Conservation (phyloP, 1,140 invertebrate genomes). For the Phortica variegata region DNA sequence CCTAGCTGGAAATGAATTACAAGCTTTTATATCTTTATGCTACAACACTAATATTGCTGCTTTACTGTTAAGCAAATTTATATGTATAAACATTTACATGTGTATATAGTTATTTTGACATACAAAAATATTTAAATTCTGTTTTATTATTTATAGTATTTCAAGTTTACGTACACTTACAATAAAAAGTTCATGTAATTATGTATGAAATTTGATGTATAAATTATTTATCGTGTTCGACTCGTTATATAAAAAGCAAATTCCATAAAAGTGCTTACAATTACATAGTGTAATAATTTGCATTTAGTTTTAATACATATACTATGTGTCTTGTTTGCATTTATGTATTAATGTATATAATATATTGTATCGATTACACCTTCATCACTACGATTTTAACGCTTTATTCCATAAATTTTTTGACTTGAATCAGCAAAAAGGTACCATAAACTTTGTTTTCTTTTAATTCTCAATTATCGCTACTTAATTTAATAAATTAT, state of each 20-base stretch:
- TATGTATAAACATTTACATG: conserved; percentile 1
- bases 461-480: conserved; percentile 28
- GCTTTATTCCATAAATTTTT: conserved; percentile 2
- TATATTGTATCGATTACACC: conserved; percentile 44
- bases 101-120: conserved; percentile 25
- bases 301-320: conserved; percentile 7
- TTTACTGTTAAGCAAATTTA: background rate
- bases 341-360: conserved; percentile 21
- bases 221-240: conserved; percentile 1
- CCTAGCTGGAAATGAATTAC: no score
- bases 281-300: conserved; percentile 11
- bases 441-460: conserved; percentile 38
- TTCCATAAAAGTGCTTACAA: conserved; percentile 40
- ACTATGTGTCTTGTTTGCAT: background rate
- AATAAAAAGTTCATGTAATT: no score
- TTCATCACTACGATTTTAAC: conserved; percentile 24
- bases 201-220: no score
- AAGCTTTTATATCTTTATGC: no score
- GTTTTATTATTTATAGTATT: conserved; percentile 1
- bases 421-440: conserved; percentile 43
- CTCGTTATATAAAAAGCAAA: conserved; percentile 42
- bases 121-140: conserved; percentile 53
- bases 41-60: no score
- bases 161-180: no score
- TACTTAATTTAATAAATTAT: no score